A percentile compares a stretch with the other conserved stretches of the same genome.
phyloP scores from a whole-genome alignment of 2,888 invertebrate species.

The Campaea margaritaria region DNA sequence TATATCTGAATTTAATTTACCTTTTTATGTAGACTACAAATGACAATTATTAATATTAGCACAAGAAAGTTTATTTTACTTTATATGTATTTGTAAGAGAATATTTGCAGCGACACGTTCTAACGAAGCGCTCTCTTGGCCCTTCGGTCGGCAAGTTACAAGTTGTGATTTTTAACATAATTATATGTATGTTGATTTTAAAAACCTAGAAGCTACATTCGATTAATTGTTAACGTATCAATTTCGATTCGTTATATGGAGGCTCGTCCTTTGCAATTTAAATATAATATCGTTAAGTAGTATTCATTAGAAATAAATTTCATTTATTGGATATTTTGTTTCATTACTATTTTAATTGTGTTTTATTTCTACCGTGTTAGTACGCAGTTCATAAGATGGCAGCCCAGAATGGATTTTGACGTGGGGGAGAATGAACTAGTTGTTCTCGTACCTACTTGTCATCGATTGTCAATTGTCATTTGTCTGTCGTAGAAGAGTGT shows the following conservation, averaged over 20 bases:
- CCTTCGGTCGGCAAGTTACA: background rate
- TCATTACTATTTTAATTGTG: background rate
- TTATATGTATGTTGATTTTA: background rate
- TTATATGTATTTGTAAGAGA: slow-evolving; percentile 8
- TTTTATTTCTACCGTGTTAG: slow-evolving; percentile 43
- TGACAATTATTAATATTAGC: slow-evolving; percentile 30
- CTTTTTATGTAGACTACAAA: slow-evolving; percentile 16
- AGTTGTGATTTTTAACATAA: slow-evolving; percentile 28
- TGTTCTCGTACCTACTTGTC: background rate
- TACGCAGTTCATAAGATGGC: slow-evolving; percentile 22
- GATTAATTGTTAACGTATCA: slow-evolving; percentile 44
- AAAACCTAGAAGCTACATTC: slow-evolving; percentile 5
- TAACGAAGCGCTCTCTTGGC: background rate
- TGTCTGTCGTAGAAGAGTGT: too few relatives aligned
- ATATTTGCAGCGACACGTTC: background rate
- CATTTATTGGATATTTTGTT: slow-evolving; percentile 64
- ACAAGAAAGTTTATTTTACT: slow-evolving; percentile 10
- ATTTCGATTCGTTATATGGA: slow-evolving; percentile 44
- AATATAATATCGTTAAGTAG: slow-evolving; percentile 69
- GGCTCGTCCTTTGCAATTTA: slow-evolving; percentile 47
- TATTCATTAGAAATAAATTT: slow-evolving; percentile 71
- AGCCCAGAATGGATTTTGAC: slow-evolving; percentile 2
- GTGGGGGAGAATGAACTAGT: too few relatives aligned
- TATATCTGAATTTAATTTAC: slow-evolving; percentile 24
- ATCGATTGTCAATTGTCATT: slow-evolving; percentile 22